A percentile compares a stretch with the other conserved stretches of the same genome.
Evolutionary conservation across 2,797 vertebrate species (phyloP).

Genomic region (Lepilemur ruficaudatus): DNA sequence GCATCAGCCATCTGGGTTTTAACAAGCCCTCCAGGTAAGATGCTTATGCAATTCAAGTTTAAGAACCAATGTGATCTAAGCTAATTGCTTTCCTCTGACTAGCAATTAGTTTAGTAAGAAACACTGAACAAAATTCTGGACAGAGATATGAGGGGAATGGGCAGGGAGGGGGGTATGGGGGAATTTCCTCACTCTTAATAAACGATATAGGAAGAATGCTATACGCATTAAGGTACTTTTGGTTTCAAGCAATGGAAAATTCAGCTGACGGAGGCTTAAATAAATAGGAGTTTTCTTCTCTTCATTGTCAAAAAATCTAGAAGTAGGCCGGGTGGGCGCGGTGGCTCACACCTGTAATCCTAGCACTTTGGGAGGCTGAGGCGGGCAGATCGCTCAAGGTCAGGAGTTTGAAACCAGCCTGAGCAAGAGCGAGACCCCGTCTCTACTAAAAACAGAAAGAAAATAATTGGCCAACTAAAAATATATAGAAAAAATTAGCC

Average conservation of each 20-base stretch:
- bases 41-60: neutral
- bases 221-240: neutral
- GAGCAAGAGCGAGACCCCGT: no score
- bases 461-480: no score
- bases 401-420: no score
- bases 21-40: neutral
- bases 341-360: no score
- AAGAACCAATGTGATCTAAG: neutral
- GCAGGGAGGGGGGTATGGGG: neutral
- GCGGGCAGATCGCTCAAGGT: no score
- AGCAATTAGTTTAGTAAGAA: neutral
- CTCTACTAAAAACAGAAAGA: no score
- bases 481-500: no score
- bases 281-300: neutral
- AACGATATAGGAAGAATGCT: neutral
- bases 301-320: neutral
- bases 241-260: constrained; percentile 19
- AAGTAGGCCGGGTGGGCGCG: no score
- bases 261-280: neutral
- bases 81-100: neutral
- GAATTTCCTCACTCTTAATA: neutral
- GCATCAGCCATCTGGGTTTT: neutral
- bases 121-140: neutral
- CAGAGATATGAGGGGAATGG: neutral
- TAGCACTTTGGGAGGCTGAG: no score